Evolutionary conservation across 2,797 vertebrate species (phyloP).

Genomic region (Sebastes steindachneri): DNA sequence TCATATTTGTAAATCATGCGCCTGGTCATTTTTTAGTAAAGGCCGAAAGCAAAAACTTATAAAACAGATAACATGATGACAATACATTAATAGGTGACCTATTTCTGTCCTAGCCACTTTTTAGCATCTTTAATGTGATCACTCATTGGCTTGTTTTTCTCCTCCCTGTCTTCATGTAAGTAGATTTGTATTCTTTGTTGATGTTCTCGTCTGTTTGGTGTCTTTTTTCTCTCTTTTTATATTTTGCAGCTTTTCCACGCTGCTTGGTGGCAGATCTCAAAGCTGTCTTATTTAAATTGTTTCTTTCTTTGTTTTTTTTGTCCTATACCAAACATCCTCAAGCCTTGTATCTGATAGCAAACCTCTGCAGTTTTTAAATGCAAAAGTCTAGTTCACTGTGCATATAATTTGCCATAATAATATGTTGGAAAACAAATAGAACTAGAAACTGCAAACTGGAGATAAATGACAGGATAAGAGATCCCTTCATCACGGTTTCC

Average conservation of each 20-base stretch:
- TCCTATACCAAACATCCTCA: neutral
- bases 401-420: neutral
- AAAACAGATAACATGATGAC: neutral
- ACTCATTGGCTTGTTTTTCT: neutral
- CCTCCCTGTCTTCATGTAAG: neutral
- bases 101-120: neutral
- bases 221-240: neutral
- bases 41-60: neutral
- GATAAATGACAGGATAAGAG: neutral
- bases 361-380: neutral
- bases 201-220: neutral
- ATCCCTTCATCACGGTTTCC: neutral
- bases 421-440: neutral
- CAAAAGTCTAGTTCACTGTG: neutral
- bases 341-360: neutral
- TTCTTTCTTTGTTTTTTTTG: neutral
- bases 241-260: neutral
- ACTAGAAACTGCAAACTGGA: neutral
- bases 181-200: neutral
- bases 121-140: neutral
- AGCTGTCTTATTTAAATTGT: neutral
- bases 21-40: neutral
- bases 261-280: neutral
- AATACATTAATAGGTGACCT: neutral
- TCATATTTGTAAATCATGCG: neutral